Percentiles rank a stretch among this genome's conserved stretches.
These are phyloP conservation scores for Amblyopsis hoosieri DNA, from an alignment of 2,797 vertebrate species.

Conservation along the genomic window DNA sequence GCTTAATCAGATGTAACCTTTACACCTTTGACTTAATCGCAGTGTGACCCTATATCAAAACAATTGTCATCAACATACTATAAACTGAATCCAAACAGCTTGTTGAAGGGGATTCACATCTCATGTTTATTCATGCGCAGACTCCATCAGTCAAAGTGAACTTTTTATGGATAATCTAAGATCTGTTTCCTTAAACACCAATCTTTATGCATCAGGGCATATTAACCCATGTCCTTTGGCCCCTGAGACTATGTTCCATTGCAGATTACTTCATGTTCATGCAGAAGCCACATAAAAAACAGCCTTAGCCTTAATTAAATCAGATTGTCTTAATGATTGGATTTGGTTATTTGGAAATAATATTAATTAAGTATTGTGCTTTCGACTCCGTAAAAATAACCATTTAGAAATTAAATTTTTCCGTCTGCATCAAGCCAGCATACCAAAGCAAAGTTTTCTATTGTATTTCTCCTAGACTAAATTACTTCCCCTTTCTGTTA, in stretches of 20 bases:
- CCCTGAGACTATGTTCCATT: too few species aligned
- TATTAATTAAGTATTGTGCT: not conserved
- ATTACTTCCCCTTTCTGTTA: not conserved
- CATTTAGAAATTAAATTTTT: not conserved
- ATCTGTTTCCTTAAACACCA: not conserved
- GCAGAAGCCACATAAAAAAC: not conserved
- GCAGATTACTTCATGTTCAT: too few species aligned
- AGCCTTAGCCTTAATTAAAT: not conserved
- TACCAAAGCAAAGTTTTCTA: not conserved
- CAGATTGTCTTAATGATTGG: not conserved
- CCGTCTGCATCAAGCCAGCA: not conserved
- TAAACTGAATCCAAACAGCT: too few species aligned
- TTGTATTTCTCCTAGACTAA: constrained; percentile 5
- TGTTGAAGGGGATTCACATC: too few species aligned
- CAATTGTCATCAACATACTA: too few species aligned
- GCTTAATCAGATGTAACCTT: too few species aligned
- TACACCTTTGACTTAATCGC: too few species aligned
- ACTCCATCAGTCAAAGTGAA: not conserved
- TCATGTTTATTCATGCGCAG: too few species aligned
- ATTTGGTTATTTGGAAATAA: not conserved
- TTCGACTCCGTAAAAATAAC: constrained; percentile 1
- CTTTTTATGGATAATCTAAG: constrained; percentile 10
- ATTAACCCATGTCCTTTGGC: too few species aligned
- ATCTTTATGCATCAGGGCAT: too few species aligned
- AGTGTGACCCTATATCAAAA: too few species aligned